Conservation (phyloP, 1,140 invertebrate genomes). For the Drosophila gunungcola region DNA sequence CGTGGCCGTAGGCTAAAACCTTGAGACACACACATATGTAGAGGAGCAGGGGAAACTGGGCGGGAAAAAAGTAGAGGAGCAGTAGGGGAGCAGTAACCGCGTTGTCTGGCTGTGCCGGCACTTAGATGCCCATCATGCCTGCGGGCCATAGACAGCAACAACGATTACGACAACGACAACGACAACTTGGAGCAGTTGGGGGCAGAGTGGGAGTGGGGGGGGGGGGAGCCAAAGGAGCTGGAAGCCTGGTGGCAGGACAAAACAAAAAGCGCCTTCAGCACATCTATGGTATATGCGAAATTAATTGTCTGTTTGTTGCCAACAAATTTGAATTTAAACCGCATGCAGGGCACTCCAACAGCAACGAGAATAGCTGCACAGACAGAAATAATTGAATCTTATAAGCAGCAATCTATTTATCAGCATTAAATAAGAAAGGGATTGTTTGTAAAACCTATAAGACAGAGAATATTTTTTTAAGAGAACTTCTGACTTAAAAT, state of each 20-base stretch:
- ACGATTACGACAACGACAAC: conserved; percentile 30
- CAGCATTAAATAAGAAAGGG: too few species aligned
- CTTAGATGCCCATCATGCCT: conserved; percentile 66
- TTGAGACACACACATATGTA: conserved; percentile 51
- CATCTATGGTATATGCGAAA: conserved; percentile 77
- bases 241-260: conserved; percentile 33
- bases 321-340: conserved; percentile 84
- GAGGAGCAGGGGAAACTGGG: neutral
- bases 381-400: conserved; percentile 1
- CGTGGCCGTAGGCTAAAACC: conserved; percentile 35
- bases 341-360: conserved; percentile 52
- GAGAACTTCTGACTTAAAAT: too few species aligned
- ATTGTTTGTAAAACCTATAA: too few species aligned
- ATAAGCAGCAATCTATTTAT: too few species aligned
- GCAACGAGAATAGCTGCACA: conserved; percentile 27
- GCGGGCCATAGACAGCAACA: conserved; percentile 45
- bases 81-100: conserved; percentile 19
- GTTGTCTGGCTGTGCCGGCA: conserved; percentile 54
- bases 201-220: neutral
- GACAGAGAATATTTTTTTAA: too few species aligned
- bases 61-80: neutral
- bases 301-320: conserved; percentile 82
- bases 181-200: neutral
- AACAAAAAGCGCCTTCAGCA: conserved; percentile 61
- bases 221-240: neutral